Base-by-base conservation (phyloP, 2,797 vertebrate species). In the Semotilus atromaculatus region DNA sequence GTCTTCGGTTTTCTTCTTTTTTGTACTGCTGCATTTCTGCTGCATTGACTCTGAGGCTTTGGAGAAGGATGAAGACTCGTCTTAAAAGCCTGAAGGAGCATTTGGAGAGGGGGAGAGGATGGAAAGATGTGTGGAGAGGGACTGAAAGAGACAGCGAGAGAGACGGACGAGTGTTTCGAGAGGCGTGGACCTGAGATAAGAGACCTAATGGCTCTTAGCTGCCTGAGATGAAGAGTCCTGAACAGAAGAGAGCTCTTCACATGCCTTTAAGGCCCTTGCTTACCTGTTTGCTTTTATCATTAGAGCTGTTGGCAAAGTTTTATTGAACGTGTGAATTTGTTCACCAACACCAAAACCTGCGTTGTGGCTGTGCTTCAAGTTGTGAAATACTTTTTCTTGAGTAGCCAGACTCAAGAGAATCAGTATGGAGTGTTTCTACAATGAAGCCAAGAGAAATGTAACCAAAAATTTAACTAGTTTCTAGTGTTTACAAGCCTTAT, bases 131-230 rank as follows among this genome's bases (percentile, higher is more conserved):
- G 58, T 93, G 93, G 93, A 94, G 94, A 95, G 94, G 92, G 92
- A 90, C 76, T 40, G 36, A 83, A 74, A 71, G 64, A 86, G 74
- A 72, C 55, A 60, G 55, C 45, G 73, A 67, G 62, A 78, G 68
- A 80, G 84, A 80, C 60, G 40, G 64, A 79, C 91, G 81, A 73
- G 93, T 76, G 74, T 81, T 81, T 86, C 81, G 80, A 85, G 80
- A 88, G 83, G 53, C 21, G 92, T 93, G 91, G 93, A 93, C 94
- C 94, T 93, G 91, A 92, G 94, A 95, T 94, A 95, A 96, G 94
- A 95, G 94, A 95, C 95, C 95, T 95, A 96, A 96, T 95, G 94
- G 95, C 94, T 95, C 95, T 96, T 94, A 95, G 96, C 95, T 94
- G 92, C 91, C 92, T 94, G 93, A 92, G 96, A 96, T 95, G 95